Evolutionary conservation across 2,113 vertebrate species (phyloP).

Genomic region (Gavialis gangeticus): DNA sequence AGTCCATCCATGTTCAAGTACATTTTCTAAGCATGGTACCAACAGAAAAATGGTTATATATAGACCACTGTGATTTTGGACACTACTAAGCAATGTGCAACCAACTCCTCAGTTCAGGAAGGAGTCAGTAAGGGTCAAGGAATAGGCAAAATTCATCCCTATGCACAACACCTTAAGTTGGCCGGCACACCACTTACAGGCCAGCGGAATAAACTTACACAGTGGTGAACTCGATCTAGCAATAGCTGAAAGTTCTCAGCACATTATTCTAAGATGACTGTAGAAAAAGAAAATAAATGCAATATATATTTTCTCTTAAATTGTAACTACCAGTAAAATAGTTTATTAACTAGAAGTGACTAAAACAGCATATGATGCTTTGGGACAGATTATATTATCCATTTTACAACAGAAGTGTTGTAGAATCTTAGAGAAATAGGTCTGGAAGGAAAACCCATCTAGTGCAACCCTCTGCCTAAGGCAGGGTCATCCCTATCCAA

Average conservation of each 20-base stretch:
- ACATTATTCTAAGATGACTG: neutral
- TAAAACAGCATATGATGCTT: neutral
- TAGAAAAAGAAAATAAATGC: neutral
- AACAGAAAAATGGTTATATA: neutral
- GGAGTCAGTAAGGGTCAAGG: neutral
- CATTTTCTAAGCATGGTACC: neutral
- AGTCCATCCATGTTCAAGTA: neutral
- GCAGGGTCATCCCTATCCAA: too few relatives aligned
- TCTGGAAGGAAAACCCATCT: too few relatives aligned
- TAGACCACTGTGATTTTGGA: fast-evolving
- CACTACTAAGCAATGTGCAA: fast-evolving
- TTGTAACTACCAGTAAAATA: neutral
- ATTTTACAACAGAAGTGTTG: neutral
- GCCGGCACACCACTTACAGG: neutral
- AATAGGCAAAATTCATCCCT: neutral
- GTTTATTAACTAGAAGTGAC: neutral
- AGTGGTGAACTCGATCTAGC: neutral
- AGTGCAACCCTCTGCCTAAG: too few relatives aligned
- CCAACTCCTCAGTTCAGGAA: neutral
- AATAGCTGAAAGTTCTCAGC: neutral
- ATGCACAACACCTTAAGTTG: neutral
- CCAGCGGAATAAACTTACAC: neutral
- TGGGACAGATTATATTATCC: neutral
- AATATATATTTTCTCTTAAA: neutral
- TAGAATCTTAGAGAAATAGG: too few relatives aligned